Evolutionary conservation across 1,140 invertebrate genomes (phyloP).

Genomic region (Onthophagus taurus): DNA sequence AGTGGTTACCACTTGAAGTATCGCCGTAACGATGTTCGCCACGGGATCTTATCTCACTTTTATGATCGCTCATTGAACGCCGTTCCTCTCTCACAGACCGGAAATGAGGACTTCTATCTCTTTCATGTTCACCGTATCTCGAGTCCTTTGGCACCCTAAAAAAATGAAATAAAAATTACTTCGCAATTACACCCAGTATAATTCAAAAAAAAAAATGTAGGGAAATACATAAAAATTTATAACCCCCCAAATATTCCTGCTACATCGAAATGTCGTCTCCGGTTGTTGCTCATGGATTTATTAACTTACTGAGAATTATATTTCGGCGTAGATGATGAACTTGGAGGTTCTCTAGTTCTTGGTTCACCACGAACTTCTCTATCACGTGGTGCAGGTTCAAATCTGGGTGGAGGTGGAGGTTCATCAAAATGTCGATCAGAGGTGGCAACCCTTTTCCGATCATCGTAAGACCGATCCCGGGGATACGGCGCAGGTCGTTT

Average conservation of each 20-base stretch:
- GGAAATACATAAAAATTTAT: neutral
- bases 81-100: conserved; percentile 20
- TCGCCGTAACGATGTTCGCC: conserved; percentile 20
- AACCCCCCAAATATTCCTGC: too few species aligned
- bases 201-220: neutral
- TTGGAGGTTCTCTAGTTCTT: neutral
- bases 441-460: conserved; percentile 34
- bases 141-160: conserved; percentile 16
- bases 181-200: neutral
- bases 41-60: conserved; percentile 17
- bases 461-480: conserved; percentile 33
- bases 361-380: conserved; percentile 6
- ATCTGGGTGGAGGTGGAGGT: conserved; percentile 31
- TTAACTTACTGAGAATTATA: conserved; percentile 8
- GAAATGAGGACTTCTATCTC: conserved; percentile 27
- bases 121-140: conserved; percentile 21
- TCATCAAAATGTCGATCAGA: conserved; percentile 32
- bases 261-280: too few species aligned
- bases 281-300: too few species aligned
- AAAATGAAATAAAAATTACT: conserved; percentile 2
- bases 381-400: conserved; percentile 36
- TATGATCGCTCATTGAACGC: conserved; percentile 16
- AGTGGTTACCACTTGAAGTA: conserved; percentile 13
- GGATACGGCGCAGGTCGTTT: conserved; percentile 37
- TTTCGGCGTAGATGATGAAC: conserved; percentile 7